Conservation (phyloP, 2,113 vertebrate species). For the Rhinogobius similis region DNA sequence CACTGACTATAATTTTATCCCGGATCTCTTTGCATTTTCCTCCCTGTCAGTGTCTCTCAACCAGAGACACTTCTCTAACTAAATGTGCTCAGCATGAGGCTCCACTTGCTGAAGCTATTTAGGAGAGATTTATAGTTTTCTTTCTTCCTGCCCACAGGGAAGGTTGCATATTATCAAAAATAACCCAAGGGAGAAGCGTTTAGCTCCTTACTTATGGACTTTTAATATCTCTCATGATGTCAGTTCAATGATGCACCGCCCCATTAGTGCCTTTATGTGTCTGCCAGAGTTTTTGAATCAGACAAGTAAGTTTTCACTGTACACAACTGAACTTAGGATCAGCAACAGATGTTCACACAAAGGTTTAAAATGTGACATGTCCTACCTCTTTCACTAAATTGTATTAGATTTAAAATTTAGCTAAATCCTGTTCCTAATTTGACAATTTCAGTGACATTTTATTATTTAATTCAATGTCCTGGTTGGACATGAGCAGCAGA, state of each 20-base stretch:
- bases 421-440: too few species aligned
- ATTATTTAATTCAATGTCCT: too few species aligned
- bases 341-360: not conserved
- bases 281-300: not conserved
- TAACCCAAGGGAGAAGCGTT: slow-evolving; percentile 35
- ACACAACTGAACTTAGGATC: not conserved
- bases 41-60: not conserved
- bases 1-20: not conserved
- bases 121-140: slow-evolving; percentile 46
- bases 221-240: slow-evolving; percentile 38
- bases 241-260: slow-evolving; percentile 27
- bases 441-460: too few species aligned
- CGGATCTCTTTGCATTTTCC: not conserved
- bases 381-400: too few species aligned
- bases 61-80: too few species aligned
- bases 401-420: too few species aligned
- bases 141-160: slow-evolving; percentile 29
- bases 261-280: slow-evolving; percentile 30
- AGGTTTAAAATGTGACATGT: not conserved
- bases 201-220: slow-evolving; percentile 44
- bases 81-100: slow-evolving; percentile 6
- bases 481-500: too few species aligned
- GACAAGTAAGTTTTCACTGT: not conserved
- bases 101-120: slow-evolving; percentile 29
- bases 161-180: slow-evolving; percentile 37